These are phyloP conservation scores for Paratrypauchen microcephalus DNA, from an alignment of 2,797 vertebrate species.

Conservation along the genomic window DNA sequence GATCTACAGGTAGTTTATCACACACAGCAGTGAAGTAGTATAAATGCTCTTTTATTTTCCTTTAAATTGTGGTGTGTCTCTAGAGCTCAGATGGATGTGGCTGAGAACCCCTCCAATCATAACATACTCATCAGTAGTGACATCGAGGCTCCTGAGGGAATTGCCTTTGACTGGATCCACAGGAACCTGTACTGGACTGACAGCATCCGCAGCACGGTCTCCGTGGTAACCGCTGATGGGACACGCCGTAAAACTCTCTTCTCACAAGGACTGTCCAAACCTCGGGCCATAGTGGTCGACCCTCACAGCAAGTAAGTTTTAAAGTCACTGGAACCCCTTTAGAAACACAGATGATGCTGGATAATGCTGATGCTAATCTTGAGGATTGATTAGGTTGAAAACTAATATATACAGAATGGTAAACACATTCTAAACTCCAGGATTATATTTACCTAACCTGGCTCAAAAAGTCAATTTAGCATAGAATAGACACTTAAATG, in stretches of 20 bases:
- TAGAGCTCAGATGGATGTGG: constrained; percentile 79
- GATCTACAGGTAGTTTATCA: constrained; percentile 86
- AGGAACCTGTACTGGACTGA: constrained; percentile 92
- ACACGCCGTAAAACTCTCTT: constrained; percentile 82
- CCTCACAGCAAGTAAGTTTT: constrained; percentile 82
- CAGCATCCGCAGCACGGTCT: constrained; percentile 79
- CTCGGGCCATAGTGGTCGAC: constrained; percentile 86
- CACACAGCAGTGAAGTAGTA: background rate
- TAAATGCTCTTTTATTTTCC: background rate
- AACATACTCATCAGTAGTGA: constrained; percentile 67
- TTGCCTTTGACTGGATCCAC: constrained; percentile 91
- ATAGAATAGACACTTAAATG: background rate
- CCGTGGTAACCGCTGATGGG: constrained; percentile 81
- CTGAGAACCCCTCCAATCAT: constrained; percentile 70
- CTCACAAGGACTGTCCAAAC: constrained; percentile 74
- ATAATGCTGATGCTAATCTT: background rate
- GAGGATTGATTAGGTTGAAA: background rate
- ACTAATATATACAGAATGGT: background rate
- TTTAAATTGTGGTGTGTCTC: constrained; percentile 23
- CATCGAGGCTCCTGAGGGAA: constrained; percentile 82
- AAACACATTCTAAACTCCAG: background rate
- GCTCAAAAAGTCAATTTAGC: background rate
- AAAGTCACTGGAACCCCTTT: background rate
- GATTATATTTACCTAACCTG: background rate
- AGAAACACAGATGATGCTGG: background rate